Base-by-base conservation (phyloP, 2,797 vertebrate genomes). In the Sebastolobus alascanus region DNA sequence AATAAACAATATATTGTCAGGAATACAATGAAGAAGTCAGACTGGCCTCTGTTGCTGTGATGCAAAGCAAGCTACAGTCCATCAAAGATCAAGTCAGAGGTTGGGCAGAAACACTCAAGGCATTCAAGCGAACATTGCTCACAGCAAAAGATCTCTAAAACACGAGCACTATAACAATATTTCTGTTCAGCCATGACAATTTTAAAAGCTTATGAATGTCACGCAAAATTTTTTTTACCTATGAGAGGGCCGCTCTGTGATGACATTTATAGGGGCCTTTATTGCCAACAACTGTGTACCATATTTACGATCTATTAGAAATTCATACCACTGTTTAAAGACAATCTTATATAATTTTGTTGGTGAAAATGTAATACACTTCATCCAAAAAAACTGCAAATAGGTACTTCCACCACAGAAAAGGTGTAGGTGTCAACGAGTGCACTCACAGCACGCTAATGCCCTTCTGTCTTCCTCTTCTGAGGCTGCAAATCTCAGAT, bases 401-500 rank as follows among this genome's bases (percentile, higher is more conserved):
- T 70, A 38, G 12, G 60, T 65, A 40, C 22, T 38, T 75, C 22
- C n/a, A 56, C 16, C 58, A 63, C 16, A 73, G 61, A 82, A 25
- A 70, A 76, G 55, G 31, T 67, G 58, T 43, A 40, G 80, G 75
- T 83, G 87, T 92, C 86, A 87, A 40, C 40, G 85, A 82, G 80
- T 86, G 66, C 84, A 87, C 71, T 80, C 65, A 10, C 84, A 89
- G 88, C 78, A 68, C 1, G 72, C 70, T 80, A 86, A 80, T 60
- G 68, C 40, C 89, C 87, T 77, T 88, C 90, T 91, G 86, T 87
- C 75, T 82, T 89, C 81, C 78, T 88, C 80, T 84, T 88, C 31
- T 87, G 79, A 92, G 85, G 74, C 79, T 73, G 83, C 82, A 90
- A 77, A 93, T 93, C 89, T 89, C 82, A 83, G 89, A 88, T 90